Conservation (phyloP, 2,113 vertebrate species). For the Pelvicachromis taeniatus region DNA sequence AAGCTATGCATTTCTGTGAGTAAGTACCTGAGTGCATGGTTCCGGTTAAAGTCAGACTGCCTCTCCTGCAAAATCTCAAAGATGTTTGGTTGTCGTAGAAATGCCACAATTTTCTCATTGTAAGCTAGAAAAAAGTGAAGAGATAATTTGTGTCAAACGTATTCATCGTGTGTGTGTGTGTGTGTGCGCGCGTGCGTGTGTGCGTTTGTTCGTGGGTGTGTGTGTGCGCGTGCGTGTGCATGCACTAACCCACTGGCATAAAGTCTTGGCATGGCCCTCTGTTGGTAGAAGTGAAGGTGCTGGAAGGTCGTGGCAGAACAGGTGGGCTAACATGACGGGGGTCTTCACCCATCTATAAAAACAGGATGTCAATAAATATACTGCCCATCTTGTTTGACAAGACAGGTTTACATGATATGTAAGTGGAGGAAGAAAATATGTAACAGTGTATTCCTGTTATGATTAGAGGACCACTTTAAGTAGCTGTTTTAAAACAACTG, state of each 20-base stretch:
- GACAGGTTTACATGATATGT: not conserved
- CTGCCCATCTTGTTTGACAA: constrained; percentile 30
- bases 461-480: not conserved
- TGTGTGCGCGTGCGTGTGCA: too few relatives aligned
- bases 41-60: constrained; percentile 92
- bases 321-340: constrained; percentile 84
- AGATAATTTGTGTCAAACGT: not conserved
- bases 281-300: constrained; percentile 89
- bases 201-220: fast-evolving
- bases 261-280: constrained; percentile 90
- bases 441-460: not conserved
- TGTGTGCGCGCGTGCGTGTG: fast-evolving
- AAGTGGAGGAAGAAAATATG: not conserved
- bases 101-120: constrained; percentile 98
- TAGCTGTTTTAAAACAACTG: not conserved
- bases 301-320: constrained; percentile 86
- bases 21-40: constrained; percentile 91
- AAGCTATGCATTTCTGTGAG: not conserved
- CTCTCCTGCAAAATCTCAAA: constrained; percentile 96
- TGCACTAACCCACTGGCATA: constrained; percentile 90
- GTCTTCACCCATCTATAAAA: constrained; percentile 88
- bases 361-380: not conserved
- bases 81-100: constrained; percentile 96
- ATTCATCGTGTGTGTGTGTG: fast-evolving
- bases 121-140: constrained; percentile 77